phyloP scores from a whole-genome alignment of 2,113 vertebrate species.

The Equus przewalskii region DNA sequence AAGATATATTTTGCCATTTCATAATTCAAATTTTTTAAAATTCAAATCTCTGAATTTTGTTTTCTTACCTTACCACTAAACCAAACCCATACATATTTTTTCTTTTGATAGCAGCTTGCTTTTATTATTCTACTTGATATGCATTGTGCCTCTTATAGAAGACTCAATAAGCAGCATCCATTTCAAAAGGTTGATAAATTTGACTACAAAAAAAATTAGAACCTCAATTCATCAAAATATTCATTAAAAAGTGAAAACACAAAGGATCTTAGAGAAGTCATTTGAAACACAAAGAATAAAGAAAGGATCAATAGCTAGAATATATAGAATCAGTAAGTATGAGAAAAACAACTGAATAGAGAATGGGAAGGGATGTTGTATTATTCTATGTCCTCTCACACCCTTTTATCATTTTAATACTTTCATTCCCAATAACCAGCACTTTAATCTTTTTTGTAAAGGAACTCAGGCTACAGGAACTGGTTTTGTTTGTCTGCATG shows the following conservation, averaged over 20 bases:
- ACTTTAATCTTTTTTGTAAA: not conserved
- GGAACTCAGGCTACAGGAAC: not conserved
- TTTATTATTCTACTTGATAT: not conserved
- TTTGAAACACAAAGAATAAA: not conserved
- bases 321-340: not conserved
- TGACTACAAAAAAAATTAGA: not conserved
- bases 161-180: not conserved
- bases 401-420: not conserved
- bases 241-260: not conserved
- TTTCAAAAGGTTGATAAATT: not conserved
- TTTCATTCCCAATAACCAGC: not conserved
- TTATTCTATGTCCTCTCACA: not conserved
- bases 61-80: not conserved
- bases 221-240: not conserved
- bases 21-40: not conserved
- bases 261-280: not conserved
- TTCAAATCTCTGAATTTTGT: not conserved
- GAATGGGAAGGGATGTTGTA: not conserved
- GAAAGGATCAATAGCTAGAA: not conserved
- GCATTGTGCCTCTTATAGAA: not conserved
- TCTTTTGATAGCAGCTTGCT: not conserved
- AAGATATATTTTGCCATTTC: not conserved
- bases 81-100: not conserved
- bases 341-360: not conserved
- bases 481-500: not conserved